Evolutionary conservation across 2,113 vertebrate genomes (phyloP), one percentile per base, ranked within the genome.

Genomic region (Ploceus nigricollis): DNA sequence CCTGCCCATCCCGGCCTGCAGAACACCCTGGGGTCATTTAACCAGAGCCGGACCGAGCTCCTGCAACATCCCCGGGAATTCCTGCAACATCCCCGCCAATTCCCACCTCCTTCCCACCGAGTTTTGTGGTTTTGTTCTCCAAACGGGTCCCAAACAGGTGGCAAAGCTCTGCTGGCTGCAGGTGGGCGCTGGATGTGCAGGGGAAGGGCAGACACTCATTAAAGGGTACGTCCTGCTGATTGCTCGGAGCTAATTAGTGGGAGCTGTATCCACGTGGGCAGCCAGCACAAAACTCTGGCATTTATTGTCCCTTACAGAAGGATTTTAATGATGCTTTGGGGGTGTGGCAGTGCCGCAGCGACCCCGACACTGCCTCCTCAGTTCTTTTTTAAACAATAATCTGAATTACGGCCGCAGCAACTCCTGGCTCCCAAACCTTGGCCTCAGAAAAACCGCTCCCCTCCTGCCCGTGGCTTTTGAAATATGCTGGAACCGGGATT

Each of bases 101-200:
- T 40, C 48, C 30, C 57, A 7, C 15, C 61, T 2, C 48, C 7
- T 22, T 14, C 6, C 33, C 0, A 0, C 3, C 5, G 0, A 1
- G 3, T 19, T 83, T 54, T 72, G 70, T n/a, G 10, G 6, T 17
- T 40, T 33, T 42, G 6, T 27, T 45, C 20, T 18, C 47, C 31
- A 18, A 7, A 4, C 3, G 2, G 27, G 25, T 5, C 35, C 16
- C 15, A 15, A 50, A 8, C 1, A 19, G 23, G 15, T 35, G 22
- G 25, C 35, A 13, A 10, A 16, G 18, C 6, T 7, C 30, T 10
- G 57, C 16, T 1, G 33, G 1, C 7, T 31, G 76, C 37, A 18
- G 60, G 60, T 10, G 60, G 53, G 51, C 6, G 48, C 17, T 1
- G n/a, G 1, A 7, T 24, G 76, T 18, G 19, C 53, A 10, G 25